A percentile compares a stretch with the other conserved stretches of the same genome.
These are phyloP conservation scores for Diplolepis rosae DNA, from an alignment of 2,888 invertebrate species.

Conservation along the genomic window DNA sequence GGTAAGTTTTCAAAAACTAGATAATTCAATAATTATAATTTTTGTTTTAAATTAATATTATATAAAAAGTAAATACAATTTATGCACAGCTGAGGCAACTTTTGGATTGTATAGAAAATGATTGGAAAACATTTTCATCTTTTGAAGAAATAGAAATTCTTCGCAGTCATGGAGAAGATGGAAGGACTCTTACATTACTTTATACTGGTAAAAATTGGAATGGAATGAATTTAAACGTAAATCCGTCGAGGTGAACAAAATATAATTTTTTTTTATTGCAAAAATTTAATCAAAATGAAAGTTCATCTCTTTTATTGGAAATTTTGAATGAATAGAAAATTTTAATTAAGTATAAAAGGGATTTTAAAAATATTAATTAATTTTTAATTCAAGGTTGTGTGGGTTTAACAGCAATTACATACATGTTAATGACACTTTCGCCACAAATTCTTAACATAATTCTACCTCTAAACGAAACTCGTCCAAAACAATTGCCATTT, in stretches of 20 bases:
- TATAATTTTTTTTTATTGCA: background rate
- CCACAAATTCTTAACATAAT: conserved; percentile 27
- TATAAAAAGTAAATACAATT: background rate
- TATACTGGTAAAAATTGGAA: conserved; percentile 18
- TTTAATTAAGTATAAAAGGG: background rate
- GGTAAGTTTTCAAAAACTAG: background rate
- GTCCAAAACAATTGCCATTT: conserved; percentile 4
- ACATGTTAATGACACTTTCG: conserved; percentile 19
- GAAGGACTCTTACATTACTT: conserved; percentile 18
- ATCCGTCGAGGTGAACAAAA: conserved; percentile 9
- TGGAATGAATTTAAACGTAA: conserved; percentile 1
- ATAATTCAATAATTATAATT: background rate
- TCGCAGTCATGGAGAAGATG: conserved; percentile 1
- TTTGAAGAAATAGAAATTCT: background rate
- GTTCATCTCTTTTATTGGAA: too few relatives aligned
- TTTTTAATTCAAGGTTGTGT: background rate
- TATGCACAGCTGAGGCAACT: background rate
- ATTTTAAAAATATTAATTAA: background rate
- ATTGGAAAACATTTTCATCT: conserved; percentile 10
- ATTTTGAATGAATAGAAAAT: background rate
- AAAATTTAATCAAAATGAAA: too few relatives aligned
- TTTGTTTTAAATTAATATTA: background rate
- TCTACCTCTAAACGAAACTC: conserved; percentile 35
- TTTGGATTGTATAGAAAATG: background rate
- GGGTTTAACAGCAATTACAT: background rate